phyloP scores from a whole-genome alignment of 2,113 vertebrate genomes.

The Sinocyclocheilus anshuiensis region DNA sequence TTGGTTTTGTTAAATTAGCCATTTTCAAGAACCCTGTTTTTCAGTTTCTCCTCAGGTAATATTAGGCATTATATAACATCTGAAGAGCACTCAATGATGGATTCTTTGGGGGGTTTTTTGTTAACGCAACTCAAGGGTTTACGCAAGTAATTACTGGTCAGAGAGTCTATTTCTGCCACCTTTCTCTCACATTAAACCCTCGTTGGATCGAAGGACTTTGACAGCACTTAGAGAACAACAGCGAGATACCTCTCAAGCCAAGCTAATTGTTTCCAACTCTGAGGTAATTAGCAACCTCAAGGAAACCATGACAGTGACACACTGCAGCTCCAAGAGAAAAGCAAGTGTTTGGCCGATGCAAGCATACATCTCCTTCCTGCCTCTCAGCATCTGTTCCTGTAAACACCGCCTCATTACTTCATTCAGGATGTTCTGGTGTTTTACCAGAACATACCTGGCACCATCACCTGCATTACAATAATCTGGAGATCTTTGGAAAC shows the following conservation, averaged over 20 bases:
- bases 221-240: constrained; percentile 17
- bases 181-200: constrained; percentile 25
- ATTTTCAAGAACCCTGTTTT: constrained; percentile 3
- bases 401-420: not conserved
- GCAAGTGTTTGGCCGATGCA: not conserved
- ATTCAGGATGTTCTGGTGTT: not conserved
- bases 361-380: constrained; percentile 6
- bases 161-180: not conserved
- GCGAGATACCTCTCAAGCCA: constrained; percentile 58
- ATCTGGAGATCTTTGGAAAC: not conserved
- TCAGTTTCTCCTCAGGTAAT: constrained; percentile 32
- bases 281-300: constrained; percentile 66
- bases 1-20: not conserved
- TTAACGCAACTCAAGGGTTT: constrained; percentile 1
- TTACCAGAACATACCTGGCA: constrained; percentile 15
- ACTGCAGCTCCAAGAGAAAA: constrained; percentile 44
- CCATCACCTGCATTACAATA: constrained; percentile 15
- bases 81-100: constrained; percentile 3
- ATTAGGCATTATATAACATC: constrained; percentile 14
- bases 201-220: not conserved
- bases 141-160: constrained; percentile 28
- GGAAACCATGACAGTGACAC: constrained; percentile 67
- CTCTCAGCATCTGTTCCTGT: not conserved
- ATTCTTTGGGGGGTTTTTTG: not conserved
- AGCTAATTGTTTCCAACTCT: constrained; percentile 73